phyloP scores from a whole-genome alignment of 2,113 vertebrate species.

The Amazona vittata region DNA sequence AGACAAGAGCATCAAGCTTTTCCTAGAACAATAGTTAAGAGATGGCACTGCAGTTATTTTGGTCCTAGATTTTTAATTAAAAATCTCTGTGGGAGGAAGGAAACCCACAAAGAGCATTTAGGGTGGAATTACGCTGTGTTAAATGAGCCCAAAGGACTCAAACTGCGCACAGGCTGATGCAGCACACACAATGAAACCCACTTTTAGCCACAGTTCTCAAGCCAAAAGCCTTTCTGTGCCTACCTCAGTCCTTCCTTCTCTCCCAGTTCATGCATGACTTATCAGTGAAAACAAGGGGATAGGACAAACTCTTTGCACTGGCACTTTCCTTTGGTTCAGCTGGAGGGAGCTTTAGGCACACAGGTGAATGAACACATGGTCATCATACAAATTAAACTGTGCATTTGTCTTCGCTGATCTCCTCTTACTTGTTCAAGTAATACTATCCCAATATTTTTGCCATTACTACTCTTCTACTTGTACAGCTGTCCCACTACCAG shows the following conservation, averaged over 20 bases:
- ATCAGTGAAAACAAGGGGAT: neutral
- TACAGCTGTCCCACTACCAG: neutral
- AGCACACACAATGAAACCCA: accelerated
- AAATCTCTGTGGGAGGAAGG: slow-evolving; percentile 37
- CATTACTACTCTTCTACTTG: neutral
- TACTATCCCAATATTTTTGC: neutral
- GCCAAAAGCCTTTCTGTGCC: neutral
- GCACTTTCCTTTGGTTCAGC: neutral
- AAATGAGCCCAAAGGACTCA: slow-evolving; percentile 30
- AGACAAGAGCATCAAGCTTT: neutral
- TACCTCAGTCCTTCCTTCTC: neutral
- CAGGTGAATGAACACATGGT: neutral
- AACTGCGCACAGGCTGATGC: neutral
- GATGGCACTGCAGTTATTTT: neutral
- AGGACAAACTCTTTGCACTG: neutral
- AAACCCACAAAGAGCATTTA: neutral
- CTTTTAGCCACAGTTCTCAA: neutral
- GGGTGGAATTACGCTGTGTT: slow-evolving; percentile 2
- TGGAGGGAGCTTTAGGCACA: neutral
- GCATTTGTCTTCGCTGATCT: neutral
- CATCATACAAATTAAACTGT: accelerated
- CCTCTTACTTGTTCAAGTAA: neutral
- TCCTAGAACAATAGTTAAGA: neutral
- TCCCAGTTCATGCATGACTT: neutral
- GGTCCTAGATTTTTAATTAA: slow-evolving; percentile 54